These are phyloP conservation scores for Melanocharis versteri DNA, from an alignment of 2,113 vertebrate genomes.

Conservation along the genomic window DNA sequence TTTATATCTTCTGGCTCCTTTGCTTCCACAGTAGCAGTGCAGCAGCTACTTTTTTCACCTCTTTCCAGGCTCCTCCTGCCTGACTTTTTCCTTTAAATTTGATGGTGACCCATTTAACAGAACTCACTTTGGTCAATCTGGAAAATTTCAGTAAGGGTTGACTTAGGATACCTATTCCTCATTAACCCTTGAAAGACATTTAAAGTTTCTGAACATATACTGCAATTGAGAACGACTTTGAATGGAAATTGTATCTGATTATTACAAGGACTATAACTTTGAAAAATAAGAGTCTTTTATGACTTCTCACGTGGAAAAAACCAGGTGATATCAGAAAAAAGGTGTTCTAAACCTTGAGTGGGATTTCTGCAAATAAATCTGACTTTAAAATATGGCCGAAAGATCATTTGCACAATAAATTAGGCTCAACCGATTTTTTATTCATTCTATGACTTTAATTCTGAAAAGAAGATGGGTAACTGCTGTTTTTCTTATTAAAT, in stretches of 20 bases:
- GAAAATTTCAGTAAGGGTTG: not conserved
- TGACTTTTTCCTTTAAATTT: not conserved
- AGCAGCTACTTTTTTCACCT: not conserved
- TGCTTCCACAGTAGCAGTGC: not conserved
- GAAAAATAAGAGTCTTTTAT: not conserved
- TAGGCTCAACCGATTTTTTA: not conserved
- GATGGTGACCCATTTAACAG: slow-evolving; percentile 27
- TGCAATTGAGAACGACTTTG: not conserved
- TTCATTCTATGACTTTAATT: not conserved
- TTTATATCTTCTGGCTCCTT: not conserved
- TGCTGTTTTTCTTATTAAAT: not conserved
- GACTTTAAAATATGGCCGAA: not conserved
- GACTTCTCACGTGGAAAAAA: not conserved
- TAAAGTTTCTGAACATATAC: not conserved
- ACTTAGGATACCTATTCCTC: not conserved
- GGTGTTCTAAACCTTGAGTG: not conserved
- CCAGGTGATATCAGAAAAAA: not conserved
- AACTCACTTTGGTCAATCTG: not conserved
- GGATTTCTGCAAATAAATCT: not conserved
- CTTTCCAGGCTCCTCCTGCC: not conserved
- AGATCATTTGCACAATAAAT: not conserved
- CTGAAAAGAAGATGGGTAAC: not conserved
- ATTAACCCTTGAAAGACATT: not conserved
- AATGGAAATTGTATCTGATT: not conserved
- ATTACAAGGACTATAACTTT: not conserved